A percentile compares a stretch with the other conserved stretches of the same genome.
These are phyloP conservation scores for Andrena flavipes DNA, from an alignment of 2,888 invertebrate species.

Conservation along the genomic window DNA sequence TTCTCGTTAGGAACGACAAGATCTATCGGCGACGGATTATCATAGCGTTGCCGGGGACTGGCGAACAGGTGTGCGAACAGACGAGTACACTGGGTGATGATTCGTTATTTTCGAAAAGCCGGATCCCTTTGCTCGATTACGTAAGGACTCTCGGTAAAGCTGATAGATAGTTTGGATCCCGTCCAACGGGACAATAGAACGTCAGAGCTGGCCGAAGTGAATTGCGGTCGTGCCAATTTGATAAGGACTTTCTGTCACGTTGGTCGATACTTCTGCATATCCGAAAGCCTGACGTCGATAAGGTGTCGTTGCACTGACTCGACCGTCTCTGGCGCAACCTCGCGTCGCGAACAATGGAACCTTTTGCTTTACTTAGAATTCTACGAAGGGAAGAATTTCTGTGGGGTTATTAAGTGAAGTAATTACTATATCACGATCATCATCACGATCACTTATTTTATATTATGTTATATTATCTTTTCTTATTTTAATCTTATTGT, in stretches of 20 bases:
- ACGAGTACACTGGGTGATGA: conserved; percentile 7
- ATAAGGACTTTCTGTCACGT: conserved; percentile 57
- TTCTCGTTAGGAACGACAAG: background rate
- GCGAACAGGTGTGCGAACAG: conserved; percentile 64
- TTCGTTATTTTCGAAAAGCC: conserved; percentile 64
- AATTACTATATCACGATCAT: too few species aligned
- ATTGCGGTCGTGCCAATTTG: conserved; percentile 65
- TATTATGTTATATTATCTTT: too few species aligned
- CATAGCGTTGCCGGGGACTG: background rate
- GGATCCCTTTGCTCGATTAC: conserved; percentile 48
- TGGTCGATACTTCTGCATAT: conserved; percentile 38
- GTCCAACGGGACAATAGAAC: conserved; percentile 60
- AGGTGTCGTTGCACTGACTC: conserved; percentile 28
- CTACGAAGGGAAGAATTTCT: too few species aligned
- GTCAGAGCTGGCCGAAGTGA: conserved; percentile 37
- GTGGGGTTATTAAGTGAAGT: too few species aligned
- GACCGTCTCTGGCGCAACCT: conserved; percentile 3
- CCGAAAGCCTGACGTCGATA: conserved; percentile 4
- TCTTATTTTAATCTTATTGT: too few species aligned
- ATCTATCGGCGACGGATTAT: conserved; percentile 1
- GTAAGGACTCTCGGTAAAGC: conserved; percentile 55
- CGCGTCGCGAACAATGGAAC: too few species aligned
- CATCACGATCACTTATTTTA: too few species aligned
- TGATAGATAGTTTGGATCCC: conserved; percentile 58
- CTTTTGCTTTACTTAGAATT: background rate